Base-by-base conservation (phyloP, 2,797 vertebrate genomes). In the Cynopterus sphinx region DNA sequence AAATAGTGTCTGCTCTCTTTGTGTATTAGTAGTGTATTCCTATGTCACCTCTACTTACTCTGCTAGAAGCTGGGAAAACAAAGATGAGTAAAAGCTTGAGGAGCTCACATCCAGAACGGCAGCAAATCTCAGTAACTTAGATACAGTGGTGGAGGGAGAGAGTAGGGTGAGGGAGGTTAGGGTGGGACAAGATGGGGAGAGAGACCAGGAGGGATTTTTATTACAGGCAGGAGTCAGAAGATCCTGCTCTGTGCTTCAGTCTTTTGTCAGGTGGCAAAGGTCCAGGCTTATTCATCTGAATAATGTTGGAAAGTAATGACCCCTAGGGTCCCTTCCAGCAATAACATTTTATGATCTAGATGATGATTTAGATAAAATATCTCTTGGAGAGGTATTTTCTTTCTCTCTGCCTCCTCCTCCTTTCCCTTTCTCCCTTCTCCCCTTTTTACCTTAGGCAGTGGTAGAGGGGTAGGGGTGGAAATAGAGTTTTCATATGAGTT, bases 291-390 rank as follows among this genome's bases (percentile, higher is more conserved):
- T 73, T 87, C 9, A 90, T 96, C 13, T 84, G 49, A 87, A 55
- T 92, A 78, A 82, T 13, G 41, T 87, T 79, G 73, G 33, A 57
- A 93, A 87, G 46, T 49, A 49, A 41, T 85, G 71, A 87, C 63
- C 74, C 49, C 17, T 10, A 70, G 49, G 24, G 46, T 90, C 59
- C 28, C 21, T 93, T 83, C 5, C 82, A 94, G 90, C 78, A 92
- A 41, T 90, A 86, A 91, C 31, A 88, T 95, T 81, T 94, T 91
- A 43, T 78, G 77, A 86, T 86, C 53, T 92, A 94, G 85, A 55
- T 86, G 51, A 68, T 91, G 59, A 65, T 92, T 95, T 94, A 92
- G 89, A 90, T 5, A 65, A 3, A 89, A 1, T 91, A 24, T 91
- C 36, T 86, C 24, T 71, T 82, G 41, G 26, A 74, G 26, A 84